Percentiles rank a stretch among this genome's conserved stretches.
Evolutionary conservation across 2,888 invertebrate species (phyloP).

Genomic region (Auanema freiburgensis): DNA sequence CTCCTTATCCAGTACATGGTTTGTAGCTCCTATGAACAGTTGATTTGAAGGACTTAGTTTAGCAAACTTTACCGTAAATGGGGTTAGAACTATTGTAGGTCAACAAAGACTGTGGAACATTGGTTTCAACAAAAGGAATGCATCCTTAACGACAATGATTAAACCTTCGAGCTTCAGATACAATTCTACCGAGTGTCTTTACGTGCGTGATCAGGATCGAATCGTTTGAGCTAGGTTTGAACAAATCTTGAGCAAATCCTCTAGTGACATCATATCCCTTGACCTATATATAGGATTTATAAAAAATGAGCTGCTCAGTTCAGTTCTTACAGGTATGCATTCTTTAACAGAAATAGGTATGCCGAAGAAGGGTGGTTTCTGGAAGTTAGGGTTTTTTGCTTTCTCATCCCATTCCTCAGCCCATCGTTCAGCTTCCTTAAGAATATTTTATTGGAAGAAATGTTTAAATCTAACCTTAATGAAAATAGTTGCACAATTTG

Average conservation of each 20-base stretch:
- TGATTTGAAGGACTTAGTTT: background rate
- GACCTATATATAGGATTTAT: slow-evolving; percentile 29
- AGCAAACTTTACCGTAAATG: slow-evolving; percentile 61
- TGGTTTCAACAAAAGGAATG: slow-evolving; percentile 68
- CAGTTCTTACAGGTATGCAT: slow-evolving; percentile 34
- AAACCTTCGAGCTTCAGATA: background rate
- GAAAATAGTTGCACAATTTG: slow-evolving; percentile 52
- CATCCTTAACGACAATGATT: slow-evolving; percentile 63
- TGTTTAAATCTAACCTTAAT: slow-evolving; percentile 30
- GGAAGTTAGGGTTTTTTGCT: slow-evolving; percentile 28
- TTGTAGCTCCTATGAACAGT: slow-evolving; percentile 24
- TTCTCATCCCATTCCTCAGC: slow-evolving; percentile 48
- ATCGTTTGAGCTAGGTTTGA: slow-evolving; percentile 38
- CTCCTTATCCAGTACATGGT: slow-evolving; percentile 28
- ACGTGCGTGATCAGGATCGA: slow-evolving; percentile 44
- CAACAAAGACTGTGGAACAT: slow-evolving; percentile 65
- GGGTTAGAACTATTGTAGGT: slow-evolving; percentile 64
- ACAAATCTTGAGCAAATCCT: slow-evolving; percentile 64
- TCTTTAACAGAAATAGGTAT: slow-evolving; percentile 60
- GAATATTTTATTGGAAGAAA: background rate
- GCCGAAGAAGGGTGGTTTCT: slow-evolving; percentile 56
- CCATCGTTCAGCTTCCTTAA: slow-evolving; percentile 48
- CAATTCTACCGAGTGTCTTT: slow-evolving; percentile 35
- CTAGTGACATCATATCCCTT: slow-evolving; percentile 55
- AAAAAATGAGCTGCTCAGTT: background rate